Base-by-base conservation (phyloP, 2,888 invertebrate genomes). In the Pollenia labialis region DNA sequence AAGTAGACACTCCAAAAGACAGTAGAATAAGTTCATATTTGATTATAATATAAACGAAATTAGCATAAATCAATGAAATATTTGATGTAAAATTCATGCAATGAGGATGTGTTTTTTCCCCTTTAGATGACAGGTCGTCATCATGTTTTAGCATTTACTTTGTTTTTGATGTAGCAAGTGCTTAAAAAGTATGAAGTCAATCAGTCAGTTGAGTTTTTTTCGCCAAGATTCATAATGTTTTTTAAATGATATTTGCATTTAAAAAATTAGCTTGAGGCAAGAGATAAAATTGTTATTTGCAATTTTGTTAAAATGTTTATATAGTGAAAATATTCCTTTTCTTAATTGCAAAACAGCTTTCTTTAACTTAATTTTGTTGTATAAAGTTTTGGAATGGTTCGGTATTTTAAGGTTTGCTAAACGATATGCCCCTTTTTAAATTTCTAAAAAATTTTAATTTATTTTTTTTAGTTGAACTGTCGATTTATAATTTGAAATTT, bases 61-160 rank as follows among this genome's bases (percentile, higher is more conserved):
- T 87, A 69, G 68, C 87, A 87, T 87, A 87, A 83, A 80, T 83
- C 83, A 83, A 87, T 86, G 84, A 87, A 81, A 84, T 81, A 71
- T 86, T 76, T 81, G 76, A 62, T 72, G 74, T 60, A 69, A 85
- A 52, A 14, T 71, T 11, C n/a, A 40, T 74, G 69, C 64, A 81
- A 64, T 16, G 77, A 54, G 66, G 64, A 54, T 48, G 48, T 23
- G 48, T 42, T 52, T 68, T 52, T 60, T 7, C 12, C 23, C 23
- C 12, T 64, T 72, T 60, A 71, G 71, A 75, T 82, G 79, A 58
- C 56, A 71, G 42, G n/a, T 54, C 40, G 23, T 48, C 64, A 42
- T 52, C 6, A 50, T 42, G 12, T 40, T 60, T 9, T 16, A n/a
- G 10, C 44, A 58, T 48, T 68, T 48, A 16, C 62, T 32, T 2